Evolutionary conservation across 2,113 vertebrate species (phyloP).

Genomic region (Triplophysa rosa): DNA sequence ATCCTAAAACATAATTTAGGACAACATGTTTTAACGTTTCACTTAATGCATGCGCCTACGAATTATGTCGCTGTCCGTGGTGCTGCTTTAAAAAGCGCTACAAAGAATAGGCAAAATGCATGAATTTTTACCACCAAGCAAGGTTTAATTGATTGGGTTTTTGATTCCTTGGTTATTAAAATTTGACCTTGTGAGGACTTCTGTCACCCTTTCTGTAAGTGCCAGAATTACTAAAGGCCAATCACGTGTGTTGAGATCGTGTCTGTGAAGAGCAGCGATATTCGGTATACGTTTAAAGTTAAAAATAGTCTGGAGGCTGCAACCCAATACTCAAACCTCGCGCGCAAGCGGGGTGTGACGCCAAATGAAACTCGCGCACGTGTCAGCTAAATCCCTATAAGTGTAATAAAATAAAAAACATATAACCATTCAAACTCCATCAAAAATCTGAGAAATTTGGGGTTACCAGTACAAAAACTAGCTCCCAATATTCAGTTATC

Average conservation of each 20-base stretch:
- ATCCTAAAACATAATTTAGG: neutral
- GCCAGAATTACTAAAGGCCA: conserved; percentile 56
- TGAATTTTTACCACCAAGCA: neutral
- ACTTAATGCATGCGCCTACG: neutral
- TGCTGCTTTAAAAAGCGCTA: conserved; percentile 16
- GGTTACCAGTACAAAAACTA: neutral
- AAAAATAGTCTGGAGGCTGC: conserved; percentile 73
- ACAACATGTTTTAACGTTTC: too few relatives aligned
- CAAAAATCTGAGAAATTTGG: neutral
- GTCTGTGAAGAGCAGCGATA: conserved; percentile 44
- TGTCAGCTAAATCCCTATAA: neutral
- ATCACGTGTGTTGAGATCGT: neutral
- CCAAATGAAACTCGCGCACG: conserved; percentile 8
- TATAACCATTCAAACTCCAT: neutral
- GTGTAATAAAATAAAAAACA: neutral
- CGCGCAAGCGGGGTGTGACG: conserved; percentile 59
- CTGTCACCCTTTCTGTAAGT: neutral
- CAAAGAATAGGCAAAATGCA: neutral
- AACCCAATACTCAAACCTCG: conserved; percentile 66
- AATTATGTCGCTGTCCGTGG: conserved; percentile 31
- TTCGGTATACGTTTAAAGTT: conserved; percentile 63
- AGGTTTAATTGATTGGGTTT: neutral
- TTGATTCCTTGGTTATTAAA: neutral
- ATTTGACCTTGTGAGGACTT: conserved; percentile 5
- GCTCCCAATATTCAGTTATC: neutral